These are phyloP conservation scores for Ceryle rudis DNA, from an alignment of 2,797 vertebrate genomes.

Conservation along the genomic window DNA sequence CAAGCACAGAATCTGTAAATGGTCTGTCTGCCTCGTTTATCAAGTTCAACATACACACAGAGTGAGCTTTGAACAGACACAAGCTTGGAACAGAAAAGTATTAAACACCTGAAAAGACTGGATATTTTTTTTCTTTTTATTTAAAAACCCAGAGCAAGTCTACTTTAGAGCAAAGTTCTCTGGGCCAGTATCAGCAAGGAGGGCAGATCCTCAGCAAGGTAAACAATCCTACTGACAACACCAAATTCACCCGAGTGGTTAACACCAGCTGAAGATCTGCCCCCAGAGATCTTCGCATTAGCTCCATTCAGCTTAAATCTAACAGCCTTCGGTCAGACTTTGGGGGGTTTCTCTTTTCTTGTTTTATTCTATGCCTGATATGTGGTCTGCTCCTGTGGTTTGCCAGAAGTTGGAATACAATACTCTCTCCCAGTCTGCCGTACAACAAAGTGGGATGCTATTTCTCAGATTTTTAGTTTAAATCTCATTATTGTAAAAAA, in stretches of 20 bases:
- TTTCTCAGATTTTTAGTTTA: background rate
- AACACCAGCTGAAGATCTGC: background rate
- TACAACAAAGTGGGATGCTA: background rate
- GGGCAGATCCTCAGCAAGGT: background rate
- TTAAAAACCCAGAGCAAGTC: background rate
- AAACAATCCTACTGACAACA: background rate
- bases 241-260: background rate
- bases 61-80: background rate
- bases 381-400: background rate
- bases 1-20: background rate
- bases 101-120: background rate
- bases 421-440: background rate
- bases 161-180: background rate
- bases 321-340: background rate
- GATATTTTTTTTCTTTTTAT: background rate
- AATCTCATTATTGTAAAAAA: background rate
- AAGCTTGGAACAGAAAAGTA: background rate
- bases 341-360: background rate
- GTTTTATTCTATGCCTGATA: background rate
- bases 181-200: background rate
- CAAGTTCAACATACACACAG: background rate
- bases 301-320: background rate
- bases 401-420: background rate
- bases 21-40: background rate
- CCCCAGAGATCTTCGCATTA: background rate